These are phyloP conservation scores for Malthinus seriepunctatus DNA, from an alignment of 2,888 invertebrate species.

Conservation along the genomic window DNA sequence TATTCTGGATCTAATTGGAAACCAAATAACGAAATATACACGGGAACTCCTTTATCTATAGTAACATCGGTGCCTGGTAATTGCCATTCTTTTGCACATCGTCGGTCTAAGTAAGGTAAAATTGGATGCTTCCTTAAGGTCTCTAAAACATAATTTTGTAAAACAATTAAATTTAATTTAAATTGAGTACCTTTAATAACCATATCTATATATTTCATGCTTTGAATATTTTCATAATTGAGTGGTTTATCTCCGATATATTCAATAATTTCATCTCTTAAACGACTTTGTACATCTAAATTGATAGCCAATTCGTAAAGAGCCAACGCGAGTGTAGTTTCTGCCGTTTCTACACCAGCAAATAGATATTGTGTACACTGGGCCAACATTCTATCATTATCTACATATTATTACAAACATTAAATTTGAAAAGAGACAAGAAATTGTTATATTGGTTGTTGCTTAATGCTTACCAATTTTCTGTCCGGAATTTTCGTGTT, in stretches of 20 bases:
- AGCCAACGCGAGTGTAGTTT: slow-evolving; percentile 47
- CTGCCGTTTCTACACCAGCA: slow-evolving; percentile 55
- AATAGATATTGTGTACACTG: slow-evolving; percentile 52
- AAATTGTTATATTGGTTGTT: too few relatives aligned
- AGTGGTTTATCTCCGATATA: slow-evolving; percentile 30
- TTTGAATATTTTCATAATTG: slow-evolving; percentile 4
- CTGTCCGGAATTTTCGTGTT: not conserved
- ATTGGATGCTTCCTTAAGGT: slow-evolving; percentile 49
- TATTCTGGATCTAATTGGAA: slow-evolving; percentile 42
- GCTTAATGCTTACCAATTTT: too few relatives aligned
- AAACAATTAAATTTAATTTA: not conserved
- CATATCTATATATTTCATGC: slow-evolving; percentile 15
- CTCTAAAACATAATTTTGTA: slow-evolving; percentile 38
- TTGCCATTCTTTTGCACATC: slow-evolving; percentile 36
- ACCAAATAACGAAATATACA: slow-evolving; percentile 43
- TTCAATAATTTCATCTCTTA: slow-evolving; percentile 48
- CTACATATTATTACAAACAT: slow-evolving; percentile 1
- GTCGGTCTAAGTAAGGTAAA: slow-evolving; percentile 38
- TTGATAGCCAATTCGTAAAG: slow-evolving; percentile 50
- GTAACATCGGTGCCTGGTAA: slow-evolving; percentile 36
- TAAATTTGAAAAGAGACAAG: too few relatives aligned
- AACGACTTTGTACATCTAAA: slow-evolving; percentile 49
- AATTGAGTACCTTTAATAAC: slow-evolving; percentile 5
- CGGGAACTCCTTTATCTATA: slow-evolving; percentile 42
- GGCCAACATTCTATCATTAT: slow-evolving; percentile 27